A percentile compares a stretch with the other conserved stretches of the same genome.
Conservation (phyloP, 2,797 vertebrate species). For the Enteromius viviparus region DNA sequence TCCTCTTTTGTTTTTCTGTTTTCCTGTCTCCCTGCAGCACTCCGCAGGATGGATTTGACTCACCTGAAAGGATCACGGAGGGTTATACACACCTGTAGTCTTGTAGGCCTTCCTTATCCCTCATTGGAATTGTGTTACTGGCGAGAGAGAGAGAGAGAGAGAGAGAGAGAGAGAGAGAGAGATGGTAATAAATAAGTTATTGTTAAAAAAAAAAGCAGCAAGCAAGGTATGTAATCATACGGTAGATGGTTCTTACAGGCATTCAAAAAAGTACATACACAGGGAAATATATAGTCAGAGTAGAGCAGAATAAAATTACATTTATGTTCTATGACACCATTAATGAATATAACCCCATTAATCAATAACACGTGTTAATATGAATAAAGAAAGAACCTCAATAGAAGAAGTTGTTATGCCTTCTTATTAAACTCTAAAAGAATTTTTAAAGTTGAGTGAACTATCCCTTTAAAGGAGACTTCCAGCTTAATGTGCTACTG, state of each 20-base stretch:
- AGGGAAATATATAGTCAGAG: neutral
- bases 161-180: constrained; percentile 22
- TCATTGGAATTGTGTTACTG: constrained; percentile 90
- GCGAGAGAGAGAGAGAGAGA: constrained; percentile 27
- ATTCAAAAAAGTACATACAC: neutral
- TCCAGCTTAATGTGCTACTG: neutral
- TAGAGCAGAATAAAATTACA: neutral
- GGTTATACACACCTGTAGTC: constrained; percentile 88
- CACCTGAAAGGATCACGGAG: constrained; percentile 4
- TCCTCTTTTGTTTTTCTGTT: constrained; percentile 7
- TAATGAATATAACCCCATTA: neutral
- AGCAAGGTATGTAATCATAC: constrained; percentile 36
- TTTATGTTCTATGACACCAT: neutral
- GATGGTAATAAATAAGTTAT: constrained; percentile 26
- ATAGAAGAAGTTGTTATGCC: neutral
- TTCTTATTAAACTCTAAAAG: neutral
- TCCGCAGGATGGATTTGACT: neutral
- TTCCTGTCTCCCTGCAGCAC: neutral
- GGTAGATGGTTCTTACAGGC: neutral
- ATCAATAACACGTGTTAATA: neutral
- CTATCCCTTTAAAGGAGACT: neutral
- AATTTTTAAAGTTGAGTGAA: neutral
- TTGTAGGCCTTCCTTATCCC: constrained; percentile 97
- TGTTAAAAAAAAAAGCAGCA: constrained; percentile 21
- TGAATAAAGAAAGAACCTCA: neutral